These are phyloP conservation scores for Elgonia sp. DNA, from an alignment of 2,888 invertebrate species.

Conservation along the genomic window DNA sequence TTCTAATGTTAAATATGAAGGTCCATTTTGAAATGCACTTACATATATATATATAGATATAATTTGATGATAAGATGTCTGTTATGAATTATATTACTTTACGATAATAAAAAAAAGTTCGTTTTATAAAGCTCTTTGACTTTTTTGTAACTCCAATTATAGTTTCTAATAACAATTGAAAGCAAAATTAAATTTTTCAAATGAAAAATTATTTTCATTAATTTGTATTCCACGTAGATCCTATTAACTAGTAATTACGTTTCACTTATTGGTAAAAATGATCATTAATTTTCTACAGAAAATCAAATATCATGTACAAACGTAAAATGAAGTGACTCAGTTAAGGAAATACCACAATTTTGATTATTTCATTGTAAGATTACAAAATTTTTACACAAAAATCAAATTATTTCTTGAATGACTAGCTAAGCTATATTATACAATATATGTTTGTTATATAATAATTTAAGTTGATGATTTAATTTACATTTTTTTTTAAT, in stretches of 20 bases:
- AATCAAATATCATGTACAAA: not conserved
- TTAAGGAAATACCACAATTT: not conserved
- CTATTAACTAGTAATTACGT: not conserved
- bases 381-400: not conserved
- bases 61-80: not conserved
- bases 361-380: not conserved
- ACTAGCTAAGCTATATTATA: not conserved
- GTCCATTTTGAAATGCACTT: slow-evolving; percentile 4
- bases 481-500: too few relatives aligned
- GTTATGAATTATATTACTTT: slow-evolving; percentile 8
- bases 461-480: too few relatives aligned
- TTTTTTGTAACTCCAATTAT: not conserved
- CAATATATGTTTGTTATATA: not conserved
- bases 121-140: not conserved
- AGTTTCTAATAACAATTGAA: too few relatives aligned
- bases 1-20: not conserved
- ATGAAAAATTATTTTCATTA: too few relatives aligned
- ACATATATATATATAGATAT: not conserved
- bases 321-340: not conserved
- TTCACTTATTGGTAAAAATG: not conserved
- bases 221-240: too few relatives aligned
- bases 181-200: too few relatives aligned
- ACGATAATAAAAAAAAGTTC: not conserved
- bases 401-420: not conserved
- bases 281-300: not conserved